phyloP scores from a whole-genome alignment of 23 tunicate genomes.

The Oikopleura albicans region DNA sequence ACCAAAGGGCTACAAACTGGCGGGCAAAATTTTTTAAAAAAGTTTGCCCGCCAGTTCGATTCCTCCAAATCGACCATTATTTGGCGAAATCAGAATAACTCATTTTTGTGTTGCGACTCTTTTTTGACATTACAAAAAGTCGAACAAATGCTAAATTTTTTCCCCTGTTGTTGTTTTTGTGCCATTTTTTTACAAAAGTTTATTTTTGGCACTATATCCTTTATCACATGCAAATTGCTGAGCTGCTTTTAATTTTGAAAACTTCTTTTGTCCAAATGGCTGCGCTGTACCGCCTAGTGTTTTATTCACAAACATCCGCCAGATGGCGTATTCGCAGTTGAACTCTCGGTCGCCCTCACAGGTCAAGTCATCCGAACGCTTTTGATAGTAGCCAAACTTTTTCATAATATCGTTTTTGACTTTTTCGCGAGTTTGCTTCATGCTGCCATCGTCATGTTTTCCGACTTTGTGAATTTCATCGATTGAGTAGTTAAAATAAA shows the following conservation, averaged over 20 bases:
- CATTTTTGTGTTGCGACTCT: no score
- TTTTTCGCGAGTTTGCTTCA: neutral
- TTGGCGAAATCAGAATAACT: no score
- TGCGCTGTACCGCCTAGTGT: neutral
- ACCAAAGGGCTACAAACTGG: no score
- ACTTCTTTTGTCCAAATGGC: neutral
- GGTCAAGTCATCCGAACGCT: neutral
- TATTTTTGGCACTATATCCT: neutral
- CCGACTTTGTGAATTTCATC: neutral
- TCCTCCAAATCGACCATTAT: no score
- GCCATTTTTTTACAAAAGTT: no score
- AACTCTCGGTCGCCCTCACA: neutral
- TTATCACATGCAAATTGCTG: neutral
- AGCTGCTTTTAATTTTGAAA: neutral
- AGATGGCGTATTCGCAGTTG: neutral
- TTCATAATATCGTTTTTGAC: neutral
- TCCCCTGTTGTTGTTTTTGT: no score
- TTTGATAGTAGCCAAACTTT: neutral
- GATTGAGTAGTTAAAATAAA: neutral
- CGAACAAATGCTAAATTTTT: no score
- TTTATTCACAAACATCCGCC: neutral
- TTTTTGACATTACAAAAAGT: no score
- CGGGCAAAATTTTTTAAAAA: no score
- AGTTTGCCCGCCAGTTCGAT: no score
- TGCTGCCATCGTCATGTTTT: neutral